Conservation (phyloP, 1,140 invertebrate genomes). For the Akabosia matsudoensis region DNA sequence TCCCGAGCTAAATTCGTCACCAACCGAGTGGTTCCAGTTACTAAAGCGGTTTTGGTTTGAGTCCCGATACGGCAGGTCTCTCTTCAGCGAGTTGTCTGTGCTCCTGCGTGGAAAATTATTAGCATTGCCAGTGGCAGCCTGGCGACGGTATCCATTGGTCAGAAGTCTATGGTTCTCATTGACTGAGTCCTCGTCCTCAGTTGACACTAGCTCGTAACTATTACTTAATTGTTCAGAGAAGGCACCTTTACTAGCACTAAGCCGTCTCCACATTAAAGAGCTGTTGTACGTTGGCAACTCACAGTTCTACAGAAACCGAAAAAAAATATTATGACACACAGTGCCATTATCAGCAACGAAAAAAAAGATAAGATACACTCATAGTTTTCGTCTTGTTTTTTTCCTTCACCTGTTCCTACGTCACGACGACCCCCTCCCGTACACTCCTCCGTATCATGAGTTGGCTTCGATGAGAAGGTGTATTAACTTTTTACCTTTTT, state of each 20-base stretch:
- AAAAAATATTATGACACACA: too few species aligned
- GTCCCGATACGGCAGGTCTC: background rate
- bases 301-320: background rate
- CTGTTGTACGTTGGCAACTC: background rate
- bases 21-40: background rate
- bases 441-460: too few species aligned
- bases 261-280: constrained; percentile 16
- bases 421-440: too few species aligned
- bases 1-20: background rate
- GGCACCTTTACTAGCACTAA: constrained; percentile 19
- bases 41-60: constrained; percentile 1
- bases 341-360: too few species aligned
- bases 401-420: too few species aligned
- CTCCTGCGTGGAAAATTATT: background rate
- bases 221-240: background rate
- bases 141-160: constrained; percentile 11
- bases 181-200: background rate
- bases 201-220: constrained; percentile 10
- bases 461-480: too few species aligned
- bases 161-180: constrained; percentile 13
- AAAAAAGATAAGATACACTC: too few species aligned
- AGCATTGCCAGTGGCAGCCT: constrained; percentile 12
- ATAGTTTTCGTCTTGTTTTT: too few species aligned
- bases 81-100: background rate
- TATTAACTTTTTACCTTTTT: too few species aligned